These are phyloP conservation scores for Chrysolina americana DNA, from an alignment of 2,888 invertebrate species.

Conservation along the genomic window DNA sequence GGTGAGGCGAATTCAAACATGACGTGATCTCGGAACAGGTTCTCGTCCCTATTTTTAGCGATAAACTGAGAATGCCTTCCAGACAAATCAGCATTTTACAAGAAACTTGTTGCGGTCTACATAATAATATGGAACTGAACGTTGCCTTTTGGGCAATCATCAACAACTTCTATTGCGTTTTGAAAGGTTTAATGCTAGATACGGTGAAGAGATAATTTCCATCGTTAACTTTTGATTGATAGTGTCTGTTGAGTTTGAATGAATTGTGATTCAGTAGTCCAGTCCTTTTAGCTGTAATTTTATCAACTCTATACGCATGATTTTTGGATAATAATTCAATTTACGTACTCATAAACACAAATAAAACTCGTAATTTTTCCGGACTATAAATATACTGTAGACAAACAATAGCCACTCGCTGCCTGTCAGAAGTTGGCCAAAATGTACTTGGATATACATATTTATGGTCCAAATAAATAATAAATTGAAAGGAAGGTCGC, in stretches of 20 bases:
- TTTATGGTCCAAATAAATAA: conserved; percentile 40
- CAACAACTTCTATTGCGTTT: conserved; percentile 20
- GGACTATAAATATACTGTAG: not conserved
- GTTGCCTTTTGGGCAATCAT: conserved; percentile 18
- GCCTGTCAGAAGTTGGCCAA: not conserved
- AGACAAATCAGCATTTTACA: conserved; percentile 20
- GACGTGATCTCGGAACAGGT: conserved; percentile 51
- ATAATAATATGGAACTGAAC: conserved; percentile 20
- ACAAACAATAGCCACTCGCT: not conserved
- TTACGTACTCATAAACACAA: not conserved
- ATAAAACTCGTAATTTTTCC: not conserved
- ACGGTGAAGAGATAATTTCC: not conserved
- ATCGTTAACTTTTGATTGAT: conserved; percentile 5
- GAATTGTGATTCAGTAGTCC: not conserved
- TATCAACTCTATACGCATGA: no score
- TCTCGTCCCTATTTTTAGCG: conserved; percentile 51
- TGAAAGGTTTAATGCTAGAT: conserved; percentile 22
- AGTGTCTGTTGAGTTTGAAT: not conserved
- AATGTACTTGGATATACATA: conserved; percentile 21
- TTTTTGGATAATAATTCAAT: no score
- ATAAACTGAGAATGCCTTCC: conserved; percentile 26
- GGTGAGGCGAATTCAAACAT: conserved; percentile 35
- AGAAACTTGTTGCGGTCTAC: conserved; percentile 23
- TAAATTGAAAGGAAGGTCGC: conserved; percentile 38
- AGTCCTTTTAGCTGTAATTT: not conserved